Evolutionary conservation across 2,797 vertebrate species (phyloP).

Genomic region (Benthosema pterotum): DNA sequence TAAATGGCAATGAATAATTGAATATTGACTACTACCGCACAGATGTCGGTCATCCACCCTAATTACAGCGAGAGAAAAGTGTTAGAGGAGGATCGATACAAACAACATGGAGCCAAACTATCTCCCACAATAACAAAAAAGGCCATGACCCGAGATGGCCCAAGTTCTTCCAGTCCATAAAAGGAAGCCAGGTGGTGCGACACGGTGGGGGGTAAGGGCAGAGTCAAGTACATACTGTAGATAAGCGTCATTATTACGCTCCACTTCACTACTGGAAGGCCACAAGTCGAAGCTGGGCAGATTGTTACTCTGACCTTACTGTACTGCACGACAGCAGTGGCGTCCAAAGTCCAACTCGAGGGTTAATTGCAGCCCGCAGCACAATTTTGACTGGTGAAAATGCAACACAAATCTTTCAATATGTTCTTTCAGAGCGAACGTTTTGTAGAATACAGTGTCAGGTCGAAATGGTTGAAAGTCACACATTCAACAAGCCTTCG

Average conservation of each 20-base stretch:
- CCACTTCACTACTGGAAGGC: neutral
- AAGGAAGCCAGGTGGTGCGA: constrained; percentile 9
- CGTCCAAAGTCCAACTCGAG: too few species aligned
- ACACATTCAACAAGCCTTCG: too few species aligned
- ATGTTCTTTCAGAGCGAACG: too few species aligned
- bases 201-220: constrained; percentile 6
- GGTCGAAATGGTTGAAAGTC: too few species aligned
- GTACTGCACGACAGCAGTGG: too few species aligned
- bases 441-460: too few species aligned
- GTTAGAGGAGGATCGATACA: neutral
- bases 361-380: too few species aligned
- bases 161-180: constrained; percentile 22
- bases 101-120: neutral
- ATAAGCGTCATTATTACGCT: constrained; percentile 22
- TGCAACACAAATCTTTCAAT: too few species aligned
- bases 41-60: neutral
- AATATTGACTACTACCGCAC: neutral
- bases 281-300: constrained; percentile 14
- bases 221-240: constrained; percentile 12
- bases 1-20: too few species aligned
- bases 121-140: constrained; percentile 9
- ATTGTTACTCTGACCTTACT: neutral
- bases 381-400: too few species aligned
- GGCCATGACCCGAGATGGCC: constrained; percentile 4
- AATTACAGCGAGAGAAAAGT: neutral